Conservation (phyloP, 2,888 invertebrate species). For the Erebia epiphron region DNA sequence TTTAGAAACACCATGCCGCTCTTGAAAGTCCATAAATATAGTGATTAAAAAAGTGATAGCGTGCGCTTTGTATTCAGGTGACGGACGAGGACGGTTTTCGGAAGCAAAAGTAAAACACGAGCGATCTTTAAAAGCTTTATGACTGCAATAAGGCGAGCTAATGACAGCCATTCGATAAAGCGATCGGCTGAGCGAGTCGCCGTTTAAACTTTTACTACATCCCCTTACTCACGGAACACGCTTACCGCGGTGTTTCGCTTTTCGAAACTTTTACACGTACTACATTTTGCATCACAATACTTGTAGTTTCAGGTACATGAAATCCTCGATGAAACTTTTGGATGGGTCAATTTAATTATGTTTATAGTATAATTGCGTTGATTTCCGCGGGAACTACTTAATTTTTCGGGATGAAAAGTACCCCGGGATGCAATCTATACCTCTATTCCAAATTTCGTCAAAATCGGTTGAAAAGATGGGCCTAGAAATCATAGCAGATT, state of each 20-base stretch:
- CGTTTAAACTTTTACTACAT: slow-evolving; percentile 47
- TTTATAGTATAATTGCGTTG: too few relatives aligned
- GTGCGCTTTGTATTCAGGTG: slow-evolving; percentile 16
- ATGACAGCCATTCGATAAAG: slow-evolving; percentile 58
- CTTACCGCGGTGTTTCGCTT: slow-evolving; percentile 1
- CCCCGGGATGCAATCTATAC: too few relatives aligned
- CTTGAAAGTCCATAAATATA: slow-evolving; percentile 2
- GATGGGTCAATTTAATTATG: too few relatives aligned
- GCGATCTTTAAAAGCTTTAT: slow-evolving; percentile 35
- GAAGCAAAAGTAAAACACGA: slow-evolving; percentile 27
- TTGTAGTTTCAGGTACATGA: neutral
- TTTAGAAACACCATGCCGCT: neutral
- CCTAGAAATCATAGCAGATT: too few relatives aligned
- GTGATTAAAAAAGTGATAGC: slow-evolving; percentile 11
- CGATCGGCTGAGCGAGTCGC: slow-evolving; percentile 45
- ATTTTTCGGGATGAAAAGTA: too few relatives aligned
- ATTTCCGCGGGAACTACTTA: too few relatives aligned
- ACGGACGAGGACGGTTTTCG: slow-evolving; percentile 3
- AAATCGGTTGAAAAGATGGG: too few relatives aligned
- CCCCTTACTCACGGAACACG: slow-evolving; percentile 14
- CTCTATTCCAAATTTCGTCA: too few relatives aligned
- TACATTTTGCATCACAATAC: neutral
- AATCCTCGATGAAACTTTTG: neutral
- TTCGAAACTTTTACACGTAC: neutral
- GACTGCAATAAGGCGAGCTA: slow-evolving; percentile 43